Conservation (phyloP, 2,113 vertebrate species). For the Arothron firmamentum region DNA sequence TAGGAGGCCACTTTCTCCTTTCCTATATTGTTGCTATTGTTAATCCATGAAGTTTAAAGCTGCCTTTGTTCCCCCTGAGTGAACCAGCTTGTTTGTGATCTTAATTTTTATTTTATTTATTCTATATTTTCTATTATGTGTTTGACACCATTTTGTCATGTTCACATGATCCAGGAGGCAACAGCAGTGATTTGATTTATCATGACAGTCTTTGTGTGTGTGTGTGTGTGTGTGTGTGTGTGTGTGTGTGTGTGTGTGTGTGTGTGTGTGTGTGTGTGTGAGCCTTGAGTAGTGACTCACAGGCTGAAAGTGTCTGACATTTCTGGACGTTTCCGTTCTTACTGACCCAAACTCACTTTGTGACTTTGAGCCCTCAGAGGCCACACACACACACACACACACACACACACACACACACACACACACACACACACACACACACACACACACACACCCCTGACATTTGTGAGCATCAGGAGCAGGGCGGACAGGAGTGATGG, state of each 20-base stretch:
- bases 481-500: slow-evolving; percentile 14
- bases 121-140: not conserved
- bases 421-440: slow-evolving; percentile 5
- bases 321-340: slow-evolving; percentile 22
- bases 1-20: too few species aligned
- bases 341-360: slow-evolving; percentile 32
- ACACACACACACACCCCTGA: slow-evolving; percentile 38
- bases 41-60: too few species aligned
- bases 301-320: slow-evolving; percentile 14
- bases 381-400: slow-evolving; percentile 16
- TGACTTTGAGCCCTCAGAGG: slow-evolving; percentile 17
- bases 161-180: slow-evolving; percentile 6
- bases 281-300: slow-evolving; percentile 11
- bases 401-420: slow-evolving; percentile 13
- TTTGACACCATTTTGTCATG: slow-evolving; percentile 4
- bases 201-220: slow-evolving; percentile 27
- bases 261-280: not conserved
- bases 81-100: too few species aligned
- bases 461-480: slow-evolving; percentile 47
- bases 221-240: not conserved
- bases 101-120: too few species aligned
- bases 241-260: slow-evolving; percentile 1
- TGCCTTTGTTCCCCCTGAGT: too few species aligned
- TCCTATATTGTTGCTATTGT: too few species aligned
- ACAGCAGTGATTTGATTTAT: slow-evolving; percentile 33